These are phyloP conservation scores for Phthorimaea operculella DNA, from an alignment of 1,140 invertebrate species.

Conservation along the genomic window DNA sequence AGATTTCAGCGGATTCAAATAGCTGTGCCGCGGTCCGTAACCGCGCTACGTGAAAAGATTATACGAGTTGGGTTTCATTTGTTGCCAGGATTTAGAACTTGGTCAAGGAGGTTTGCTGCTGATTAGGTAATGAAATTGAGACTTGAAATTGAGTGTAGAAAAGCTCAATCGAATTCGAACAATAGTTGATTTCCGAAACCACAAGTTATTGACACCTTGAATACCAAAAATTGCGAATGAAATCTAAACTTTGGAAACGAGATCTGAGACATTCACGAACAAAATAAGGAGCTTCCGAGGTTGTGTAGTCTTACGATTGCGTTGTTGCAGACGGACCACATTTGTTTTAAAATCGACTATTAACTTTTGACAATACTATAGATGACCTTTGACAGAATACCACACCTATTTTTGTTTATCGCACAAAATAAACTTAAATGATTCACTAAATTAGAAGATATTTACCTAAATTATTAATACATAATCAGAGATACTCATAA, in stretches of 20 bases:
- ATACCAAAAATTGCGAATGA: too few species aligned
- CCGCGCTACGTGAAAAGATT: too few species aligned
- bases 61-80: too few species aligned
- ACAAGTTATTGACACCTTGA: too few species aligned
- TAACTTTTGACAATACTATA: constrained; percentile 56
- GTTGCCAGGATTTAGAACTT: too few species aligned
- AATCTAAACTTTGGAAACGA: constrained; percentile 4
- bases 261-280: constrained; percentile 6
- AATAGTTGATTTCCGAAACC: too few species aligned
- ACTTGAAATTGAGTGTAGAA: too few species aligned
- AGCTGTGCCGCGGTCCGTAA: too few species aligned
- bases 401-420: constrained; percentile 38
- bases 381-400: constrained; percentile 51
- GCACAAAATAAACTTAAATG: constrained; percentile 36
- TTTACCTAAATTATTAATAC: constrained; percentile 6
- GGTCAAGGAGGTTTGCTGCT: too few species aligned
- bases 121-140: too few species aligned
- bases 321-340: constrained; percentile 36
- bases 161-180: too few species aligned
- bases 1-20: too few species aligned
- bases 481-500: constrained; percentile 37
- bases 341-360: constrained; percentile 1
- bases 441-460: constrained; percentile 2
- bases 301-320: constrained; percentile 40
- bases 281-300: constrained; percentile 47